Percentiles rank a stretch among this genome's conserved stretches.
Evolutionary conservation across 2,888 invertebrate genomes (phyloP).

Genomic region (Autographa gamma): DNA sequence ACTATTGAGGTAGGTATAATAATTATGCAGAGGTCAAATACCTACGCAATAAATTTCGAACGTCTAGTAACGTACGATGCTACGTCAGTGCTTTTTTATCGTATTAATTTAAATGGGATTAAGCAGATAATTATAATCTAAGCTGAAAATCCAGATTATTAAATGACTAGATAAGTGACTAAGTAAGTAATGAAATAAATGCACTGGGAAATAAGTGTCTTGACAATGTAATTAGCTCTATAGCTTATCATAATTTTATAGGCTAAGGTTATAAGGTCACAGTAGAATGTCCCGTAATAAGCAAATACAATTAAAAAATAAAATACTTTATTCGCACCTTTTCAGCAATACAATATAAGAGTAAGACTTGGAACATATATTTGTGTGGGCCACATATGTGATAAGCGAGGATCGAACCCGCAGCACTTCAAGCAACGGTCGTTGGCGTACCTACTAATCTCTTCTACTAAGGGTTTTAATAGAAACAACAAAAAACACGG

Average conservation of each 20-base stretch:
- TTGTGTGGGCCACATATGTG: background rate
- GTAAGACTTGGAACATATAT: background rate
- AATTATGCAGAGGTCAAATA: background rate
- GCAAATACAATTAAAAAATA: no score
- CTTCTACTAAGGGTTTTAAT: no score
- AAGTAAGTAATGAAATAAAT: background rate
- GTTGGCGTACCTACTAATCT: background rate
- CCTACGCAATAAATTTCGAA: background rate
- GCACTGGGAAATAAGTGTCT: background rate
- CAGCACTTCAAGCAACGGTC: background rate
- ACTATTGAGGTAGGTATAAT: background rate
- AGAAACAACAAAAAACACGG: no score
- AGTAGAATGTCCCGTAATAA: no score
- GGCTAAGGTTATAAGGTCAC: no score
- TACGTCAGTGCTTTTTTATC: background rate
- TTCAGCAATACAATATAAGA: no score
- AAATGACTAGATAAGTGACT: background rate
- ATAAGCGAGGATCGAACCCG: background rate
- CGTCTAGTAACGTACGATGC: background rate
- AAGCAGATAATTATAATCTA: background rate
- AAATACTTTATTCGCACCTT: no score
- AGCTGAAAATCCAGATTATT: background rate
- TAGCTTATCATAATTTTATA: no score
- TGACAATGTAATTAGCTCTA: background rate
- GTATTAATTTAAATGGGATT: background rate